Base-by-base conservation (phyloP, 2,888 invertebrate species). In the Noctuana brunneofusca region DNA sequence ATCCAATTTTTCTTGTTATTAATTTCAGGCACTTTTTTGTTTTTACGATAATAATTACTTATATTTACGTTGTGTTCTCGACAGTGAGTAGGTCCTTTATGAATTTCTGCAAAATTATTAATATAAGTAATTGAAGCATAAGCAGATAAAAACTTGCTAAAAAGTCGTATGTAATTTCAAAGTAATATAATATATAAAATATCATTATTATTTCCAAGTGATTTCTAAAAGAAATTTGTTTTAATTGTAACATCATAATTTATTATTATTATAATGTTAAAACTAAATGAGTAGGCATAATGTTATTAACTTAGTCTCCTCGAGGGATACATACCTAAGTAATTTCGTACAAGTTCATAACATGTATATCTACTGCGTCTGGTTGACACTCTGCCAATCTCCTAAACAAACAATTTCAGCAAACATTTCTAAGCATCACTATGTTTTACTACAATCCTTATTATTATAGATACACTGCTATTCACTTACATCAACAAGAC, bases 361-460 rank as follows among this genome's bases (percentile, higher is more conserved):
- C 6, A 30, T 14, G 14, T 55, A 55, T 2, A 11, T 12, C 6
- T 50, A 30, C 11, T 35, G 12, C 12, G 57, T 59, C 24, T 41
- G 56, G 38, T 16, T 38, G 58, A 54, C 38, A 54, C 50, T 43
- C 32, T 27, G 8, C 43, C 57, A 65, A 65, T 65, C 63, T 64
- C 57, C 68, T 71, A 71, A 75, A 69, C 71, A 66, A 66, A 63
- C 66, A 63, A 58, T 38, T 27, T 49, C 16, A 27, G 22, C 41
- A 57, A 57, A 56, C 32, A 35, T 38, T 50, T 30, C 22, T 16
- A 59, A 30, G 22, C 24, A 3, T 30, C 22, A 27, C 22, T 55
- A 9, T 50, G 16, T 50, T 27, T 30, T 24, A 49, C 41, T 56
- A 63, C 24, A 16, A 30, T 46, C 55, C n/a, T 50, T 20, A 43